These are phyloP conservation scores for Cinclus mexicanus DNA, from an alignment of 2,113 vertebrate species.

Conservation along the genomic window DNA sequence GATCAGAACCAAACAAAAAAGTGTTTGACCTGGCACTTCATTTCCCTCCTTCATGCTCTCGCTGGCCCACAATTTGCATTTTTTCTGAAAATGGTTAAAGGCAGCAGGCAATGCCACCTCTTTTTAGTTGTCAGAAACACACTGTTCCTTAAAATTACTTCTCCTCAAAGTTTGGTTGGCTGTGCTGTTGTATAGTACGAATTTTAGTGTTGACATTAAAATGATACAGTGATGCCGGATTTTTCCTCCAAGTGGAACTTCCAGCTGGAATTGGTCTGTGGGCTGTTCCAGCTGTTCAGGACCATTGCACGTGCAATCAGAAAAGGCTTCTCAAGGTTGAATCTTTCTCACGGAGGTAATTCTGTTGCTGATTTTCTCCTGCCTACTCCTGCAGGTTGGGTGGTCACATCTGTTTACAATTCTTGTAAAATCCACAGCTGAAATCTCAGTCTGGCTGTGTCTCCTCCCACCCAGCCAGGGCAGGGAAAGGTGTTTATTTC, in stretches of 20 bases:
- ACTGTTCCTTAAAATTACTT: constrained; percentile 16
- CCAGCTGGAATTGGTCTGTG: neutral
- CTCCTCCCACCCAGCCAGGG: neutral
- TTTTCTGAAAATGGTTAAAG: constrained; percentile 5
- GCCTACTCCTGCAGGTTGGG: neutral
- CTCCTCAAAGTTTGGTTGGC: constrained; percentile 4
- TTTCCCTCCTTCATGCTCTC: constrained; percentile 54
- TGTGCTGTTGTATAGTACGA: neutral
- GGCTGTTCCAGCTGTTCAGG: neutral
- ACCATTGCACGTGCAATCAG: neutral
- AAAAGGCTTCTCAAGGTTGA: neutral
- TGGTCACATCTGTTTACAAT: neutral
- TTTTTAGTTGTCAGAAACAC: neutral
- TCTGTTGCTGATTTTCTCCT: neutral
- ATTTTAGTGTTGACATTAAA: neutral
- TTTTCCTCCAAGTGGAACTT: neutral
- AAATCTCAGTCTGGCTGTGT: neutral
- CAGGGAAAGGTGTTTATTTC: neutral
- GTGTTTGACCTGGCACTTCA: neutral
- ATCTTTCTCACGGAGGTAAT: neutral
- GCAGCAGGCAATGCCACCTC: constrained; percentile 47
- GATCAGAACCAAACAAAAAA: neutral
- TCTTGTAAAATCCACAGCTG: neutral
- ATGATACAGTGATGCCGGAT: neutral
- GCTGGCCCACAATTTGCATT: constrained; percentile 32